Evolutionary conservation across 2,888 invertebrate species (phyloP), one percentile per base, ranked within the genome.

Genomic region (Netelia fuscicornis): DNA sequence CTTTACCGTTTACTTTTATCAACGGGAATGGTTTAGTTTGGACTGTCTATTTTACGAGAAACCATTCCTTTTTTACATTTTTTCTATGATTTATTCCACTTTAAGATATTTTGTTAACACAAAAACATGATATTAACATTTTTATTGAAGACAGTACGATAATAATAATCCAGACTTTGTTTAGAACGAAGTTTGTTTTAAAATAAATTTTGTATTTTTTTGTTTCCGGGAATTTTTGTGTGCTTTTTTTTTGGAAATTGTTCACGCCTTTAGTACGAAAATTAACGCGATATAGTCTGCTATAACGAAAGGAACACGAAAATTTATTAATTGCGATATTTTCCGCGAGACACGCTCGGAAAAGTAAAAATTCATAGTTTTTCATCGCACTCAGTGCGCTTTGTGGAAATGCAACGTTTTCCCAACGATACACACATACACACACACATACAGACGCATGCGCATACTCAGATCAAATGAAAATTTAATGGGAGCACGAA

Each of bases 1-100:
- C 64, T 54, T 62, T 54, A 23, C 56, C 52, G 65, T 75, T 70
- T 9, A 42, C 48, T 58, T 44, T 37, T 48, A 64, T 56, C 62
- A 64, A 58, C 56, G 44, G 17, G 20, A 72, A 23, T 2, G 23
- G 30, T 10, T 65, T 30, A 10, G n/a, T 9, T 13, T 17, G 13
- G 17, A 75, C n/a, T 30, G n/a, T 17, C n/a, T 17, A 17, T 56
- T 56, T n/a, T 56, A 62, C 17, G 42, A 60, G 56, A 67, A 52
- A 52, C 2, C n/a, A 23, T 1, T 6, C 1, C 48, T 65, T 44
- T 48, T 23, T 48, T 5, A 48, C 48, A 68, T 48, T 48, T 48
- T 48, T 13, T 48, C 6, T 13, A 10, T 2, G 11, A 48, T 48
- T 48, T 48, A 13, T 48, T 30, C 3, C 30, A 30, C 2, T 30